Conservation (phyloP, 2,888 invertebrate genomes). For the Stictocephala bisonia region DNA sequence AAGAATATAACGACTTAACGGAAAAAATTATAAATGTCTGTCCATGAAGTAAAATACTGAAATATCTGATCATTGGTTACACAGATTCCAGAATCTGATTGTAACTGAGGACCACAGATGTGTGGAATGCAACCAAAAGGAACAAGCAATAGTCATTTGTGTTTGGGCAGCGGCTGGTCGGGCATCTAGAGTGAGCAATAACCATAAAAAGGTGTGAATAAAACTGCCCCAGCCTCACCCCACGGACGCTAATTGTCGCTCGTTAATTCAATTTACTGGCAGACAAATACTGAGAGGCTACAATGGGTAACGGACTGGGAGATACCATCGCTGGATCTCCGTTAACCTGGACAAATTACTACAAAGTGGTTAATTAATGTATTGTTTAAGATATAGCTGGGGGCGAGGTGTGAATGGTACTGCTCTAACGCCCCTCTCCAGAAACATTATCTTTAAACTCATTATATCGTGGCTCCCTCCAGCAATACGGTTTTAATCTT, state of each 20-base stretch:
- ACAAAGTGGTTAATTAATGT: constrained; percentile 27
- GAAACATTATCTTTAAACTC: constrained; percentile 27
- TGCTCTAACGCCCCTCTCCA: neutral
- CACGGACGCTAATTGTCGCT: neutral
- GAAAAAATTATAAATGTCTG: too few species aligned
- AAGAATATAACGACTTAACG: too few species aligned
- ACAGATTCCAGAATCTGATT: too few species aligned
- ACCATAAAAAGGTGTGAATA: constrained; percentile 6
- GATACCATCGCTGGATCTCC: neutral
- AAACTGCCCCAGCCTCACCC: constrained; percentile 18
- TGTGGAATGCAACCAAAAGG: too few species aligned
- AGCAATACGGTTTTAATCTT: constrained; percentile 6
- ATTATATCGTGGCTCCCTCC: neutral
- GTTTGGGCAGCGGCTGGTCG: constrained; percentile 10
- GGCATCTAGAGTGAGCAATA: constrained; percentile 13
- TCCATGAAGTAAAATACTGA: too few species aligned
- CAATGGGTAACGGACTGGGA: neutral
- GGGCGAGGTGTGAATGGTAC: constrained; percentile 1
- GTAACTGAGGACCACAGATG: too few species aligned
- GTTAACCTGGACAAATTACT: constrained; percentile 21
- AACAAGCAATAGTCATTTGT: constrained; percentile 11
- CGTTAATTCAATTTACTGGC: constrained; percentile 39
- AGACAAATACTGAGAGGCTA: neutral
- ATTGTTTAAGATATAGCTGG: neutral
- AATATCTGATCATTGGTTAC: too few species aligned